These are phyloP conservation scores for Hypolimnas misippus DNA, from an alignment of 2,888 invertebrate genomes.

Conservation along the genomic window DNA sequence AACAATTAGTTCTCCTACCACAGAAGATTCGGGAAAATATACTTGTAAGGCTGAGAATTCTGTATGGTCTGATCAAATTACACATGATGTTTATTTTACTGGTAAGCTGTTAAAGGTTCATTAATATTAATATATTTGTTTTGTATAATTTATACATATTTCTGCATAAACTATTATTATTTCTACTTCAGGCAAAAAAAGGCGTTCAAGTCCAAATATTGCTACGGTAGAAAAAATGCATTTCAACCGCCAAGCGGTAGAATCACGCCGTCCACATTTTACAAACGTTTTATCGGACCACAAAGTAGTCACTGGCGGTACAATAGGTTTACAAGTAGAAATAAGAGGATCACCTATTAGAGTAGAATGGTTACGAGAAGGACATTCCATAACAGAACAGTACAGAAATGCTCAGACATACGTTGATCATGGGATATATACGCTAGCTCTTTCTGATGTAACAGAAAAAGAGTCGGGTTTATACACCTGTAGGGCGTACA, in stretches of 20 bases:
- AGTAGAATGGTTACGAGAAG: constrained; percentile 90
- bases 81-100: constrained; percentile 88
- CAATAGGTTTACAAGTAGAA: constrained; percentile 92
- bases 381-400: constrained; percentile 81
- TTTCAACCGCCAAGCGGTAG: constrained; percentile 64
- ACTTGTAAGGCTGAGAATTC: constrained; percentile 90
- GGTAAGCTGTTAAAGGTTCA: constrained; percentile 64
- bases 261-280: constrained; percentile 87
- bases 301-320: constrained; percentile 89
- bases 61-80: constrained; percentile 89
- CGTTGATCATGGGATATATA: constrained; percentile 87
- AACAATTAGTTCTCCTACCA: constrained; percentile 86
- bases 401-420: constrained; percentile 87
- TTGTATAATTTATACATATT: background rate
- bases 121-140: background rate
- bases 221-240: constrained; percentile 63
- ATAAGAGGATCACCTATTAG: constrained; percentile 88
- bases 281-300: constrained; percentile 88
- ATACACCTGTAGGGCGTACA: constrained; percentile 90
- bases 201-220: constrained; percentile 60
- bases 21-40: constrained; percentile 89
- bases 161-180: background rate
- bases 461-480: constrained; percentile 89
- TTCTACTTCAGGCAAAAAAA: constrained; percentile 61
- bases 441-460: constrained; percentile 88